Evolutionary conservation across 2,797 vertebrate species (phyloP), one percentile per base, ranked within the genome.

Genomic region (Protonibea diacanthus): DNA sequence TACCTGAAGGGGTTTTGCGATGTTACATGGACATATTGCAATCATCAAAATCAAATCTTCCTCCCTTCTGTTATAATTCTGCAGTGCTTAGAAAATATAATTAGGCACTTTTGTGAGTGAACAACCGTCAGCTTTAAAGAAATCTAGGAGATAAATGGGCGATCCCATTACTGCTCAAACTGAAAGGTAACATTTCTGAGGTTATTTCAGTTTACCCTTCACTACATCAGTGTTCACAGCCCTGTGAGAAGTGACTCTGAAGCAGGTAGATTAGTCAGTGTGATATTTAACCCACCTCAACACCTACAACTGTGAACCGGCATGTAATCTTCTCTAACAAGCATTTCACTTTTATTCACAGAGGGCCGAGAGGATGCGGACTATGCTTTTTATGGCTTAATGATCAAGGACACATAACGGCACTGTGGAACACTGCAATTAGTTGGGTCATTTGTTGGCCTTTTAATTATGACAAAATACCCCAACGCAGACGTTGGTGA

Each of bases 401-500:
- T 91, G 88, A 89, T 89, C 0, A 79, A 81, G 76, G 90, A 93
- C 80, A 90, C 65, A 84, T 90, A 82, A 88, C 80, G 38, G 64
- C 57, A 53, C 91, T 21, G 78, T 84, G 86, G 91, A 95, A 89
- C 85, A 85, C 67, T 65, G 86, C 86, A 88, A 65, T 82, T 86
- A 86, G 86, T 62, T 86, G 91, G 91, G 74, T 84, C 84, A 89
- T 94, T 91, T 87, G 86, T 92, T 91, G 90, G 90, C 88, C 62
- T 84, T 84, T 85, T 94, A 94, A 94, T 94, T 92, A 85, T 91
- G 88, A 86, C 85, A 75, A 83, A 91, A 90, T 75, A 82, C 86
- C 78, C 81, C 74, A 85, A 80, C 82, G 67, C 89, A 85, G 71
- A 69, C 85, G 47, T 52, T 80, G 77, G 87, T 85, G 79, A 89